These are phyloP conservation scores for Epinotia demarniana DNA, from an alignment of 2,888 invertebrate species.

Conservation along the genomic window DNA sequence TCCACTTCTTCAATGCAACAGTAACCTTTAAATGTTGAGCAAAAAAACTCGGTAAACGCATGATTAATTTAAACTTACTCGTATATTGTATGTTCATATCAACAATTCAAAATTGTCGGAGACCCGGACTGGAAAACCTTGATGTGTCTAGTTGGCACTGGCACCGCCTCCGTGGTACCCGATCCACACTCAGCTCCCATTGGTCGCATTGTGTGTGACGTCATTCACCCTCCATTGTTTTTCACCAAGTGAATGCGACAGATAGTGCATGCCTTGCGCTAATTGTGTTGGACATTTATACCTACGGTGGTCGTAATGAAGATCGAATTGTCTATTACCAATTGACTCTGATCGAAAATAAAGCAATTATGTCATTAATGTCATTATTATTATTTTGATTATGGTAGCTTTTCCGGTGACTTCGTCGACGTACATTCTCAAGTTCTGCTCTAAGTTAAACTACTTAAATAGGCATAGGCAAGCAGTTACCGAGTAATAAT, in stretches of 20 bases:
- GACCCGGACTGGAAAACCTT: constrained; percentile 43
- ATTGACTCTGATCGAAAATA: constrained; percentile 11
- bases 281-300: constrained; percentile 11
- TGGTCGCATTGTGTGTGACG: constrained; percentile 41
- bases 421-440: too few relatives aligned
- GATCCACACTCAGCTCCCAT: constrained; percentile 37
- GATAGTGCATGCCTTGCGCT: constrained; percentile 14
- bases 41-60: constrained; percentile 10
- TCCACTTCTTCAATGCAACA: constrained; percentile 1
- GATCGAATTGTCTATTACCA: background rate
- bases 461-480: too few relatives aligned
- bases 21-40: constrained; percentile 15
- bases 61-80: constrained; percentile 26
- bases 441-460: too few relatives aligned
- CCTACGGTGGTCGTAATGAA: background rate
- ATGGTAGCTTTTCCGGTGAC: background rate
- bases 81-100: constrained; percentile 10
- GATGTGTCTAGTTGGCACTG: constrained; percentile 22
- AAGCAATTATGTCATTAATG: constrained; percentile 30
- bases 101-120: constrained; percentile 17
- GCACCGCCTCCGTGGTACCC: constrained; percentile 44
- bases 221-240: constrained; percentile 27
- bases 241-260: constrained; percentile 24
- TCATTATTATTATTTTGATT: background rate
- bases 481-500: too few relatives aligned